Evolutionary conservation across 2,888 invertebrate species (phyloP).

Genomic region (Lasioglossum calceatum): DNA sequence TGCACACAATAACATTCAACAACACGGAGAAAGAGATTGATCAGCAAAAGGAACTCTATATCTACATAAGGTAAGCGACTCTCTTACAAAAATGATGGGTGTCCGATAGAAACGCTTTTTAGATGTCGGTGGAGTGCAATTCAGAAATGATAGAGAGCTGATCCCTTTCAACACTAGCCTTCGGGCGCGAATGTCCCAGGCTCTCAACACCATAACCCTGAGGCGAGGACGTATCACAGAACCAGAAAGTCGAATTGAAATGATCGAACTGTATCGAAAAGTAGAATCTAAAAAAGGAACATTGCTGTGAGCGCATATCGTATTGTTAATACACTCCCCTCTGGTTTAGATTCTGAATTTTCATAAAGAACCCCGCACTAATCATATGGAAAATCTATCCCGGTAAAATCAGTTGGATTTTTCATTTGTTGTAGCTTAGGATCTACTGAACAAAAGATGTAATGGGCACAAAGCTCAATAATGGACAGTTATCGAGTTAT

Average conservation of each 20-base stretch:
- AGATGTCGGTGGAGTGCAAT: neutral
- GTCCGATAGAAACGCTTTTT: neutral
- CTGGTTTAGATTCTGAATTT: too few relatives aligned
- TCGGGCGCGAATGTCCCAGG: neutral
- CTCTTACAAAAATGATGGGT: neutral
- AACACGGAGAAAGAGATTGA: neutral
- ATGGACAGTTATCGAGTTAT: too few relatives aligned
- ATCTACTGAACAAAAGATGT: too few relatives aligned
- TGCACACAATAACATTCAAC: neutral
- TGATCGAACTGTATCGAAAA: neutral
- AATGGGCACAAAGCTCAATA: too few relatives aligned
- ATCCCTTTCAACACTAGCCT: neutral
- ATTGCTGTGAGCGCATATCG: neutral
- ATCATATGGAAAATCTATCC: too few relatives aligned
- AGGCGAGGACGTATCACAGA: neutral
- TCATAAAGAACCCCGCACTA: too few relatives aligned
- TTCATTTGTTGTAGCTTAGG: too few relatives aligned
- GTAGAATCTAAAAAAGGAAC: neutral
- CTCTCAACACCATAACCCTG: neutral
- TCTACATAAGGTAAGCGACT: neutral
- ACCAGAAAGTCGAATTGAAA: neutral
- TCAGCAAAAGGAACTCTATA: neutral
- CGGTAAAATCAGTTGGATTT: too few relatives aligned
- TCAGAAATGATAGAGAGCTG: constrained; percentile 1
- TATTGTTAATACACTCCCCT: too few relatives aligned